Conservation (phyloP, 1,140 invertebrate genomes). For the Onthophagus taurus region DNA sequence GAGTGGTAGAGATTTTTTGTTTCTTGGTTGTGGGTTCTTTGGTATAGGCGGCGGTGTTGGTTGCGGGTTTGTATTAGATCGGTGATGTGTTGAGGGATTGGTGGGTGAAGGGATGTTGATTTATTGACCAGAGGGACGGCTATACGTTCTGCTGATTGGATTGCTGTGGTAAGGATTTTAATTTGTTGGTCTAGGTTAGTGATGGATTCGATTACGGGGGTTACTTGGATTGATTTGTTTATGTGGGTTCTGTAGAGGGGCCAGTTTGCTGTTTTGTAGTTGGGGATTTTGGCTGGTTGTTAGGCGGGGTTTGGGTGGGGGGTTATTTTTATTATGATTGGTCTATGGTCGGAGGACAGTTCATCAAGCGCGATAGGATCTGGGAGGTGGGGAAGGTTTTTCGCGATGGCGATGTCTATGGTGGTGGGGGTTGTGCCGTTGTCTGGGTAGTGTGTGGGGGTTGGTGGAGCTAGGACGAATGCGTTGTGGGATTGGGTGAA, state of each 20-base stretch:
- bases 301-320: neutral
- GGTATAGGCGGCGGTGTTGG: neutral
- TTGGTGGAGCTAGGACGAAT: neutral
- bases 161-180: neutral
- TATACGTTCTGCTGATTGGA: neutral
- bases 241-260: neutral
- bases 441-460: neutral
- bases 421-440: neutral
- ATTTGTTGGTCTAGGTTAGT: neutral
- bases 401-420: neutral
- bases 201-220: neutral
- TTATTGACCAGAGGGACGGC: neutral
- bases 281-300: neutral
- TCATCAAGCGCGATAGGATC: neutral
- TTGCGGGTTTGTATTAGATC: neutral
- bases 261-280: neutral
- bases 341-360: neutral
- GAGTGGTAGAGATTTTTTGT: no score
- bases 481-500: no score
- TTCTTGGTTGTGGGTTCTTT: no score
- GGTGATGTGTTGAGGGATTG: neutral
- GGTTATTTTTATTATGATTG: neutral
- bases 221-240: neutral
- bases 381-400: neutral
- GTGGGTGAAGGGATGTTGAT: neutral